Conservation (phyloP, 2,113 vertebrate genomes). For the Poeciliopsis retropinna region DNA sequence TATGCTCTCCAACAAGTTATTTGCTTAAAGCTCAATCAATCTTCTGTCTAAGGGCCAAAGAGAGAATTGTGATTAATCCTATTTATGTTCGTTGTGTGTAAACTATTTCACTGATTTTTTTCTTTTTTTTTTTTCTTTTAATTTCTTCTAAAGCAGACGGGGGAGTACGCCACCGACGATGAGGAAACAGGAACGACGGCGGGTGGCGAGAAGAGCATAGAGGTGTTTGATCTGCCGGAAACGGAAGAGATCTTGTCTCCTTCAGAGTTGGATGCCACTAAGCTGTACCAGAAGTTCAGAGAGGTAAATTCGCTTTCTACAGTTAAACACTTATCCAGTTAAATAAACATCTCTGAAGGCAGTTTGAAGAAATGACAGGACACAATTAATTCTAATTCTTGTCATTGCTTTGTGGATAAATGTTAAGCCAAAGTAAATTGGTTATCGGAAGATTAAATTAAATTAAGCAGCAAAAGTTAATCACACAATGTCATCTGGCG, state of each 20-base stretch:
- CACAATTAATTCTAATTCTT: not conserved
- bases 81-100: not conserved
- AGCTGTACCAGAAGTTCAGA: constrained; percentile 97
- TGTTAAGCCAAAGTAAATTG: constrained; percentile 1
- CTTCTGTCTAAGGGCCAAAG: too few species aligned
- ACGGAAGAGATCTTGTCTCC: constrained; percentile 93
- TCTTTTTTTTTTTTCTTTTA: constrained; percentile 14
- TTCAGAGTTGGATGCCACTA: constrained; percentile 90
- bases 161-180: constrained; percentile 97
- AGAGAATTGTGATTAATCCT: too few species aligned
- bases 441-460: constrained; percentile 2
- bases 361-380: constrained; percentile 1
- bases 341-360: not conserved
- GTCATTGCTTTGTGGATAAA: not conserved
- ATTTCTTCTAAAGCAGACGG: constrained; percentile 84
- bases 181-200: constrained; percentile 85
- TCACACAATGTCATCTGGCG: not conserved
- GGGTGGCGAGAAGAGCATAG: constrained; percentile 89
- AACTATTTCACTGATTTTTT: not conserved
- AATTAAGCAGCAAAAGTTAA: constrained; percentile 27
- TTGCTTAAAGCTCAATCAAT: too few species aligned
- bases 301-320: constrained; percentile 82
- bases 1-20: too few species aligned
- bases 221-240: constrained; percentile 96
- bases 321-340: not conserved